Evolutionary conservation across 1,140 invertebrate genomes (phyloP), one percentile per base, ranked within the genome.

Genomic region (Pristionchus pacificus): DNA sequence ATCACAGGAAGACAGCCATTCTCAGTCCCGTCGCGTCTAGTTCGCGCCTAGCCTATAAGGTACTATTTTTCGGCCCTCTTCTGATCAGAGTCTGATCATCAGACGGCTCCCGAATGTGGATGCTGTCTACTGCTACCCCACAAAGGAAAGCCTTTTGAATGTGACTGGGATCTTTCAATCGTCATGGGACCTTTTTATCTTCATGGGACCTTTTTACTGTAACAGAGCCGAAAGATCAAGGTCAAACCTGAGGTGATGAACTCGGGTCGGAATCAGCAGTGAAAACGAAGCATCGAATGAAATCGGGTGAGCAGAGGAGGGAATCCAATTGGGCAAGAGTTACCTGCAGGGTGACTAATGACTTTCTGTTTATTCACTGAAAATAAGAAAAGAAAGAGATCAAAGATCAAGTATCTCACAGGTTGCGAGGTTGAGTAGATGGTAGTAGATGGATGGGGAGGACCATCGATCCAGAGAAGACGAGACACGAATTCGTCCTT

Each of bases 311-410:
- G 80, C 92, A 92, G 25, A 97, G 88, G 2, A 97, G 87, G 81
- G 94, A 91, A 79, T 96, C 92, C 84, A 96, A 95, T 83, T 96
- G 93, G 70, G 92, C 86, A 91, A 97, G 94, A 0, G 93, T 60
- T 90, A 89, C 85, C 93, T 49, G 38, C 6, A 49, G 6, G 38
- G 38, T 10, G 19, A 10, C 19, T 49, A 92, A 81, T 93, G 95
- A 84, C 93, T 93, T 6, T 90, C 93, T 65, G 33, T 15, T 62
- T 57, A 14, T 57, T 14, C 14, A n/a, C 6, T 10, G 28, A 25
- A 24, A 10, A 60, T 25, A 60, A 3, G 6, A 24, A 10, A 60
- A 60, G 25, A 6, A 60, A 10, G 6, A 60, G 60, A 13, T 24
- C 60, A 3, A 25, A 55, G 31, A 49, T 49, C 6, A 49, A 6